These are phyloP conservation scores for Rattus norvegicus DNA, from an alignment of 2,113 vertebrate species.

Conservation along the genomic window DNA sequence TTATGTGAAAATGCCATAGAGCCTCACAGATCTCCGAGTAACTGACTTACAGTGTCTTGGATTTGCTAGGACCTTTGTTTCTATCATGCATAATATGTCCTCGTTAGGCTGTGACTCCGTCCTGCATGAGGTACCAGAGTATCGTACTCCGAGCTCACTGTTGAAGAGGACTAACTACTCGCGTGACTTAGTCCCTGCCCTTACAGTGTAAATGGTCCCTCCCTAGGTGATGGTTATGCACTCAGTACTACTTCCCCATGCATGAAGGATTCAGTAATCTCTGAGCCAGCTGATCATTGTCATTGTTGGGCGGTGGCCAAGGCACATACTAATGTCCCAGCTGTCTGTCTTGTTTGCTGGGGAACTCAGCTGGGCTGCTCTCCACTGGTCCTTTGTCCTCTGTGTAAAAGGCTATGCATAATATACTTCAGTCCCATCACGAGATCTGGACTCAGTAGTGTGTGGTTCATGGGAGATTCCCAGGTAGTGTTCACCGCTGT, in stretches of 20 bases:
- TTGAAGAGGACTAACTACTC: neutral
- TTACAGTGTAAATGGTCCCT: neutral
- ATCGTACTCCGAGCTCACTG: neutral
- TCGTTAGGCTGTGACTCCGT: conserved; percentile 11
- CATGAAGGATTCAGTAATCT: neutral
- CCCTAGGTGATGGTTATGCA: neutral
- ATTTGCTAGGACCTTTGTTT: conserved; percentile 46
- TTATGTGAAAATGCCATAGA: conserved; percentile 48
- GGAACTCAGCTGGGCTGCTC: neutral
- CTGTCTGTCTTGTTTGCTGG: neutral
- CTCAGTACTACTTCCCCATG: neutral
- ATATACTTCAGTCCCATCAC: neutral
- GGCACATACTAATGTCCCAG: neutral
- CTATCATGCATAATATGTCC: neutral
- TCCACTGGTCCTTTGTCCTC: neutral
- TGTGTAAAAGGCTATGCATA: neutral
- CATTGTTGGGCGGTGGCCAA: neutral
- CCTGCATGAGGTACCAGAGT: neutral
- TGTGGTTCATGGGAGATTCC: neutral
- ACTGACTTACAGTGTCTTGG: conserved; percentile 38
- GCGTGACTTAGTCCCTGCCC: conserved; percentile 7
- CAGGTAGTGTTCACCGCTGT: neutral
- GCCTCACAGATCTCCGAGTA: conserved; percentile 49
- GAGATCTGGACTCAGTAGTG: neutral
- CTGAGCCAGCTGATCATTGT: neutral